Percentiles rank a stretch among this genome's conserved stretches.
Evolutionary conservation across 2,888 invertebrate genomes (phyloP).

Genomic region (Mechanitis messenoides): DNA sequence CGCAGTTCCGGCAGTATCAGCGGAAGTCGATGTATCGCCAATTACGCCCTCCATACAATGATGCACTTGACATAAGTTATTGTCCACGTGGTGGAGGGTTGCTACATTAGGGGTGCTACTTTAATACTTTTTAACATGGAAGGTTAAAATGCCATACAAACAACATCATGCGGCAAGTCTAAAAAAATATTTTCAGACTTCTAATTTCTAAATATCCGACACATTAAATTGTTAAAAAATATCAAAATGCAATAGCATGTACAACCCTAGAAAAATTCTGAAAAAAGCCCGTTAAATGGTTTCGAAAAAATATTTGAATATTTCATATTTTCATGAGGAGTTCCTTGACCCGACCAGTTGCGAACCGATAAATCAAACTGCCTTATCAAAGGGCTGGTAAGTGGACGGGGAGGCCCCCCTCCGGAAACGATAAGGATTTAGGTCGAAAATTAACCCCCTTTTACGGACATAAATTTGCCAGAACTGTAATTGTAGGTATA

Average conservation of each 20-base stretch:
- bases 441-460: conserved; percentile 13
- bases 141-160: background rate
- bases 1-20: conserved; percentile 25
- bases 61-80: conserved; percentile 3
- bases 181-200: too few relatives aligned
- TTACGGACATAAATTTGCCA: conserved; percentile 11
- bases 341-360: conserved; percentile 24
- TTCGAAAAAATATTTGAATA: background rate
- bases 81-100: conserved; percentile 8
- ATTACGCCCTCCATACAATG: conserved; percentile 26
- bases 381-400: conserved; percentile 25
- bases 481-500: conserved; percentile 17
- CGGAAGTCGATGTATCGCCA: conserved; percentile 15
- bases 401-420: conserved; percentile 23
- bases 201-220: too few relatives aligned
- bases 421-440: conserved; percentile 32
- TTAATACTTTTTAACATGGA: background rate
- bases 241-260: background rate
- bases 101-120: conserved; percentile 3
- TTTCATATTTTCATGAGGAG: conserved; percentile 4
- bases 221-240: too few relatives aligned
- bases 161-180: too few relatives aligned
- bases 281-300: background rate
- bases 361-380: conserved; percentile 25
- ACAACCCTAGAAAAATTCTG: background rate